Conservation (phyloP, 2,797 vertebrate species). For the Chlorospingus semifuscus region DNA sequence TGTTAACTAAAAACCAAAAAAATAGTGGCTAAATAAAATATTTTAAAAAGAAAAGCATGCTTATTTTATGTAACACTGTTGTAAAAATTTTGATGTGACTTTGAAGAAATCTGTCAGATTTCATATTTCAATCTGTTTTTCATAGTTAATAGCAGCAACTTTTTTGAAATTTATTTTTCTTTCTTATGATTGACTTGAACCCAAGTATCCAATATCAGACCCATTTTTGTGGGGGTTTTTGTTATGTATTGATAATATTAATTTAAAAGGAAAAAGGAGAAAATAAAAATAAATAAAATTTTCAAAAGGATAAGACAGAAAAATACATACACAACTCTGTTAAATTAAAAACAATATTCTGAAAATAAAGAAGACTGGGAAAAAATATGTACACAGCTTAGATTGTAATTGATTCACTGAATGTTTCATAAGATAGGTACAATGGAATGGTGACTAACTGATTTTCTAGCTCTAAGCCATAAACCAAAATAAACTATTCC, state of each 20-base stretch:
- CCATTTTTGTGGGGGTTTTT: neutral
- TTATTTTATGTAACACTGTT: neutral
- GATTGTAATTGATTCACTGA: neutral
- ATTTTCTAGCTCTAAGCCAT: neutral
- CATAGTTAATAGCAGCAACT: neutral
- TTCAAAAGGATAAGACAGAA: neutral
- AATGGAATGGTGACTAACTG: neutral
- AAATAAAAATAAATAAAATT: neutral
- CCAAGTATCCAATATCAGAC: neutral
- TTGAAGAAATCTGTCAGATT: neutral
- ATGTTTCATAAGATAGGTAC: neutral
- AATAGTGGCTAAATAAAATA: neutral
- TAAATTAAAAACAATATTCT: neutral
- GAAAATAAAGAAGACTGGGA: neutral
- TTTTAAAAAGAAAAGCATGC: accelerated
- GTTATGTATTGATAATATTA: neutral
- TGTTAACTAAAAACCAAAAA: neutral
- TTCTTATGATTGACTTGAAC: neutral
- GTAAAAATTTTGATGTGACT: neutral
- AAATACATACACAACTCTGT: neutral
- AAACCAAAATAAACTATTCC: neutral
- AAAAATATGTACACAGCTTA: neutral
- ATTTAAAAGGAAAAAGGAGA: neutral
- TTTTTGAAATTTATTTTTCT: neutral
- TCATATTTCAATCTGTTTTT: neutral